Base-by-base conservation (phyloP, 2,113 vertebrate genomes). In the Stegostoma tigrinum region DNA sequence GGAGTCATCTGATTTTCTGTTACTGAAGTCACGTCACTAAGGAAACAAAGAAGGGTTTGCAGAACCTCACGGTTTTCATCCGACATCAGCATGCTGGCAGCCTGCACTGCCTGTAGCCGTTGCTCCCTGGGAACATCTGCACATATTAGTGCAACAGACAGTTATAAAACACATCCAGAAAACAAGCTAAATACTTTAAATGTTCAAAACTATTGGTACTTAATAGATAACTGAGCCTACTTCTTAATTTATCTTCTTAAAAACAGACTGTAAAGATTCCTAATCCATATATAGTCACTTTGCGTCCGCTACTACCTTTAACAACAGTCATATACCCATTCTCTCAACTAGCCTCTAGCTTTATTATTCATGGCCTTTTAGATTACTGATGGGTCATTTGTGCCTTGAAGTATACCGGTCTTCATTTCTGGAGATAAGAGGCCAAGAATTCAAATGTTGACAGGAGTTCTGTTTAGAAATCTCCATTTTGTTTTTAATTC, bases 1-100 rank as follows among this genome's bases (percentile, higher is more conserved):
- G 99, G 98, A 0, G 99, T 99, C 99, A 99, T 99, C 97, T 99
- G 99, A 96, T 99, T 99, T 96, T 99, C 99, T 94, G 98, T 98
- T 96, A 99, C 99, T 0, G 98, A 98, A 95, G 98, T 98, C 97
- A 99, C 99, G 0, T 99, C 99, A 0, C 98, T 98, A 91, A 99
- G 98, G 97, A 99, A 99, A 96, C 98, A 99, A 19, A 99, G 97
- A 95, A 99, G 97, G 0, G 98, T 99, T 97, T 99, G 99, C 96
- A 99, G 96, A 95, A 98, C 98, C 96, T 99, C 99, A 75, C 99
- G 96, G 98, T 99, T 99, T 96, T 99, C 99, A 3, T 99, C 99
- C 0, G 99, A 98, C 98, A 99, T 99, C 96, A 99, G 96, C 98
- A 99, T 98, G 97, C 99, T 98, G 97, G 99, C 99, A 0, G 99